These are phyloP conservation scores for Caloenas nicobarica DNA, from an alignment of 2,113 vertebrate species.

Conservation along the genomic window DNA sequence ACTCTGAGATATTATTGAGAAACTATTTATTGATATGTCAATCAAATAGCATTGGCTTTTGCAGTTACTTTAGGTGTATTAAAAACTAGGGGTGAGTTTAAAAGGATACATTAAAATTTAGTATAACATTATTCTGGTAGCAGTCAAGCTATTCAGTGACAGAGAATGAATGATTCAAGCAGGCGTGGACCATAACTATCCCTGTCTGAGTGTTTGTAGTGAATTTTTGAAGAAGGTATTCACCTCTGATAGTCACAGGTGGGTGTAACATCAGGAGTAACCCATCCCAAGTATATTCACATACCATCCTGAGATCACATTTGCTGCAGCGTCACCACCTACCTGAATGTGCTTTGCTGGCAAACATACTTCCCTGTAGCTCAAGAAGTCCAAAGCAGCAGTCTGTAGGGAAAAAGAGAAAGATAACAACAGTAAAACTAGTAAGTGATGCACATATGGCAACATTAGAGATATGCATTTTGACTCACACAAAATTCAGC, in stretches of 20 bases:
- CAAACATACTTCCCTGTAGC: background rate
- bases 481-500: slow-evolving; percentile 10
- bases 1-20: background rate
- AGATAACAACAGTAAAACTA: background rate
- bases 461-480: background rate
- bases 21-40: background rate
- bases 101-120: background rate
- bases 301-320: background rate
- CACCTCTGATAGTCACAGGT: background rate
- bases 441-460: background rate
- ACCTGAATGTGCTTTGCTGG: background rate
- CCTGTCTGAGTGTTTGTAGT: background rate
- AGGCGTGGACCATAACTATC: background rate
- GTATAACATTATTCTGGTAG: background rate
- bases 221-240: background rate
- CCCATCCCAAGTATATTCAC: background rate
- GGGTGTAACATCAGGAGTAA: background rate
- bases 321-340: background rate
- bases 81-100: background rate
- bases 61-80: background rate
- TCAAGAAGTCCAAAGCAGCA: background rate
- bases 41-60: background rate
- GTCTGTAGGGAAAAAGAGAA: background rate
- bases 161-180: background rate
- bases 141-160: background rate